These are phyloP conservation scores for Platycnemis pennipes DNA, from an alignment of 2,888 invertebrate genomes.

Conservation along the genomic window DNA sequence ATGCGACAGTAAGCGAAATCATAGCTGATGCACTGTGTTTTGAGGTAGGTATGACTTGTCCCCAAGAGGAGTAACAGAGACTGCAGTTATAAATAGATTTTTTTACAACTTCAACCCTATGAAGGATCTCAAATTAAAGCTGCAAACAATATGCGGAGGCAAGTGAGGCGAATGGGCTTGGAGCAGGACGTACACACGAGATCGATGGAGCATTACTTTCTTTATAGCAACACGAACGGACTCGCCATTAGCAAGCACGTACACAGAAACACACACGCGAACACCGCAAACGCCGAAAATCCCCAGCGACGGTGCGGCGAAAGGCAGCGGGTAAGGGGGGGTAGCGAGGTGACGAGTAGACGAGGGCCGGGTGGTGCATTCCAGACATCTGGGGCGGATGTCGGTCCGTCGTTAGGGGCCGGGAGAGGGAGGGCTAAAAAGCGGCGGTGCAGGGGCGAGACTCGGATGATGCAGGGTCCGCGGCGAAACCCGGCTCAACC, in stretches of 20 bases:
- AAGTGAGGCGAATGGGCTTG: too few relatives aligned
- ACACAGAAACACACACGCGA: background rate
- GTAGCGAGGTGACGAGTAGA: background rate
- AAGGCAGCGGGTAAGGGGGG: too few relatives aligned
- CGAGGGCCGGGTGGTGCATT: background rate
- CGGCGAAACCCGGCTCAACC: background rate
- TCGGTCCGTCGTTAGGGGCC: background rate
- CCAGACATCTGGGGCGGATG: slow-evolving; percentile 28
- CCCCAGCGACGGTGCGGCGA: background rate
- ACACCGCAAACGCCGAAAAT: background rate
- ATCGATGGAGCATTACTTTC: too few relatives aligned
- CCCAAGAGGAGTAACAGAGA: too few relatives aligned
- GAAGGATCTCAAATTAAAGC: too few relatives aligned
- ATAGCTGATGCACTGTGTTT: too few relatives aligned
- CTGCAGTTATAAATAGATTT: too few relatives aligned
- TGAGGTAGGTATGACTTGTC: too few relatives aligned
- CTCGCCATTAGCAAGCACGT: background rate
- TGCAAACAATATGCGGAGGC: too few relatives aligned
- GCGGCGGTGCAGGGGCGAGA: background rate
- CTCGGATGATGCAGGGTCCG: background rate
- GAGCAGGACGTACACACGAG: too few relatives aligned
- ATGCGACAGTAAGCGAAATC: too few relatives aligned
- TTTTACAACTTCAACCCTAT: too few relatives aligned
- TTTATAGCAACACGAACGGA: background rate
- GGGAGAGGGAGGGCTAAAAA: background rate